Percentiles rank a stretch among this genome's conserved stretches.
Conservation (phyloP, 2,888 invertebrate genomes). For the Galerucella nymphaeae region DNA sequence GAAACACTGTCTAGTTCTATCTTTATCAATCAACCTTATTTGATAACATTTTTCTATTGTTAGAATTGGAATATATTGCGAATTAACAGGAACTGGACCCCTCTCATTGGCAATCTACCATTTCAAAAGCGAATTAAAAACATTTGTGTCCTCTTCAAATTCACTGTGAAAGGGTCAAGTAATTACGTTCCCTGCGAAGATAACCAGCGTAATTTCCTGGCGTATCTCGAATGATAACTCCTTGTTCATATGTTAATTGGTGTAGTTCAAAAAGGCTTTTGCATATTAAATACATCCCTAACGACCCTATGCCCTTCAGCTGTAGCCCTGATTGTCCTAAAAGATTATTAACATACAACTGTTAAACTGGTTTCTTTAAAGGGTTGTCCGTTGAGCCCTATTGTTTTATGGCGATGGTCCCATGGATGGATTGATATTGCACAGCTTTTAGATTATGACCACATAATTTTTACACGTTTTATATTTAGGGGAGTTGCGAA, state of each 20-base stretch:
- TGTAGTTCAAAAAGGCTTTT: slow-evolving; percentile 46
- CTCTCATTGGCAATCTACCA: slow-evolving; percentile 1
- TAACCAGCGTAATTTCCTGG: slow-evolving; percentile 28
- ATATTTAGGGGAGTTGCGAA: slow-evolving; percentile 18
- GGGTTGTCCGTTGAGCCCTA: slow-evolving; percentile 44
- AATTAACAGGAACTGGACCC: neutral
- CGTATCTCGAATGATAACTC: slow-evolving; percentile 24
- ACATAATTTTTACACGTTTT: slow-evolving; percentile 29
- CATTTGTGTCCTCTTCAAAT: slow-evolving; percentile 29
- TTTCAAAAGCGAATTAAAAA: slow-evolving; percentile 20
- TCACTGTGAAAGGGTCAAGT: slow-evolving; percentile 26
- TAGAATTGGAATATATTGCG: neutral
- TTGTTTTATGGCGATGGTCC: slow-evolving; percentile 44
- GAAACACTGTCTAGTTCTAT: neutral
- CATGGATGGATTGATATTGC: slow-evolving; percentile 28
- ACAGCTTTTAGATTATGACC: slow-evolving; percentile 33
- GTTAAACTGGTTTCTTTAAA: slow-evolving; percentile 51
- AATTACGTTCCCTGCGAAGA: slow-evolving; percentile 29
- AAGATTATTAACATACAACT: slow-evolving; percentile 55
- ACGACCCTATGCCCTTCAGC: slow-evolving; percentile 50
- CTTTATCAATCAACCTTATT: neutral
- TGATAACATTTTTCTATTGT: neutral
- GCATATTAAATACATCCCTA: slow-evolving; percentile 51
- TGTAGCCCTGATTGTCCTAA: slow-evolving; percentile 48
- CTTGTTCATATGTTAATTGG: slow-evolving; percentile 52